These are phyloP conservation scores for Campoletis sonorensis DNA, from an alignment of 1,140 invertebrate species.

Conservation along the genomic window DNA sequence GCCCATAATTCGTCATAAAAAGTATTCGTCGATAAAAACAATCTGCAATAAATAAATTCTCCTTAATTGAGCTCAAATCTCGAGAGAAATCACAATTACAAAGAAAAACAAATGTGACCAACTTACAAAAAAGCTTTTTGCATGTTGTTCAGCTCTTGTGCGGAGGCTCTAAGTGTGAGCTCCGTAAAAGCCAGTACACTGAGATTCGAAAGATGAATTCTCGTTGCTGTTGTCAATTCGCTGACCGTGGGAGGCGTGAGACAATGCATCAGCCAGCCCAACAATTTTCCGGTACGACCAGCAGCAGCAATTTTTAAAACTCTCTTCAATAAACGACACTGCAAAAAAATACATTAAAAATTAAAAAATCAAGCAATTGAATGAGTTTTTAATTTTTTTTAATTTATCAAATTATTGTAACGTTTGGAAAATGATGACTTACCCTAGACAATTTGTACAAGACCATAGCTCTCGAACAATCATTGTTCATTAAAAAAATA, in stretches of 20 bases:
- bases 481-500: constrained; percentile 80
- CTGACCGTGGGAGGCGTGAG: constrained; percentile 76
- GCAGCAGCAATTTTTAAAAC: constrained; percentile 85
- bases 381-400: no score
- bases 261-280: constrained; percentile 80
- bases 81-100: constrained; percentile 12
- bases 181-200: constrained; percentile 83
- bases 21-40: constrained; percentile 82
- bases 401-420: no score
- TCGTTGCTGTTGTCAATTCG: constrained; percentile 80
- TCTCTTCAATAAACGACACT: constrained; percentile 83
- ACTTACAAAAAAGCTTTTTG: constrained; percentile 79
- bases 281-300: constrained; percentile 83
- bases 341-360: constrained; percentile 58
- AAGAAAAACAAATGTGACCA: background rate
- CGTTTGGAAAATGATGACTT: constrained; percentile 40
- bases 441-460: constrained; percentile 86
- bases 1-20: constrained; percentile 84
- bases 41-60: constrained; percentile 70
- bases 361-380: constrained; percentile 5
- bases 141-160: constrained; percentile 66
- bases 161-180: constrained; percentile 76
- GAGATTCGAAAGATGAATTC: constrained; percentile 83
- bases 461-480: constrained; percentile 82
- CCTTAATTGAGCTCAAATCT: background rate